A percentile compares a stretch with the other conserved stretches of the same genome.
Conservation (phyloP, 2,888 invertebrate species). For the Anthophora plumipes region DNA sequence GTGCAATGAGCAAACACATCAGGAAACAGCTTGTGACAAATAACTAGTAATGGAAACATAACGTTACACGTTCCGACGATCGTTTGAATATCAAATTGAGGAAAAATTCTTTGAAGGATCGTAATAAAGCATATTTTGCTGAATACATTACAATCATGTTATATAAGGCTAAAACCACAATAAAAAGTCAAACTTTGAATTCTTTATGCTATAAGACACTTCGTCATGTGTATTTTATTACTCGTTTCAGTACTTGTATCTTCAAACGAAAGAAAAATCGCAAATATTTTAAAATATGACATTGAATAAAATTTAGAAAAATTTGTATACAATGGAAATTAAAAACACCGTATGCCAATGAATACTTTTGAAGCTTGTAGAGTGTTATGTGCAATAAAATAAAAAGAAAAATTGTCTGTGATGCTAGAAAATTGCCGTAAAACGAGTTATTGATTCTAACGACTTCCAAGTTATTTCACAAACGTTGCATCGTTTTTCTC, state of each 20-base stretch:
- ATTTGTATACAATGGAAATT: too few species aligned
- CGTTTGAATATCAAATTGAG: neutral
- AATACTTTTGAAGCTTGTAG: too few species aligned
- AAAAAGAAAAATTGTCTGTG: neutral
- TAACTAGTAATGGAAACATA: neutral
- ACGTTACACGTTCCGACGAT: too few species aligned
- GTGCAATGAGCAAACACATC: constrained; percentile 13
- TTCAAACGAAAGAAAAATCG: too few species aligned
- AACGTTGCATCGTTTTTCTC: neutral
- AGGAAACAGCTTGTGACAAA: neutral
- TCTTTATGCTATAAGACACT: too few species aligned
- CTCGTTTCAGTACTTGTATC: too few species aligned
- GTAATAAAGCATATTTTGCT: neutral
- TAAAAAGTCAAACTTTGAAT: neutral
- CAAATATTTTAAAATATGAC: too few species aligned
- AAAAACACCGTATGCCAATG: too few species aligned
- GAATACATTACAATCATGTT: neutral
- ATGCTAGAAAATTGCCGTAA: neutral
- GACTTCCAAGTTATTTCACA: neutral
- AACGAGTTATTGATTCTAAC: neutral
- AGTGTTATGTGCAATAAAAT: too few species aligned
- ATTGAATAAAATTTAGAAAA: too few species aligned
- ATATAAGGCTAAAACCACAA: neutral
- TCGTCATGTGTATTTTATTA: too few species aligned
- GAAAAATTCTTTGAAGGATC: neutral